Base-by-base conservation (phyloP, 2,113 vertebrate species). In the Procavia capensis region DNA sequence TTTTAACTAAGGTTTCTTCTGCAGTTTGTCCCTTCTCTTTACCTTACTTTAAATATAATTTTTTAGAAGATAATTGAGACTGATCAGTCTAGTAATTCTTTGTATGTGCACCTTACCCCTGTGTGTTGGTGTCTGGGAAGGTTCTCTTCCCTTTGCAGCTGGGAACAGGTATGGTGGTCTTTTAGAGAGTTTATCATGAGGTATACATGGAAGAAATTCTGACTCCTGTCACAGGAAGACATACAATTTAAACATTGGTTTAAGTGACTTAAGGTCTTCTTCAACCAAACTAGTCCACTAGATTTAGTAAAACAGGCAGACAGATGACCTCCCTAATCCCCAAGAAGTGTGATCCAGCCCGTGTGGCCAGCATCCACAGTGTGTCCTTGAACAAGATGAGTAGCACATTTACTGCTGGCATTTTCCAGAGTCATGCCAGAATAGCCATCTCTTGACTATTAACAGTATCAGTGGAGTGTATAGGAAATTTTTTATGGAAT, bases 1-100 rank as follows among this genome's bases (percentile, higher is more conserved):
- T 93, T 76, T 97, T 97, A 96, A 96, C 88, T 5, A 14, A 95
- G 25, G 72, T 85, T 98, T 97, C 93, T 97, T 95, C 88, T 93
- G 63, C 9, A 41, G 11, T 91, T 45, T 66, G 22, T 78, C 36
- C 80, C 5, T 84, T 90, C 84, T 66, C 83, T 75, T 92, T 89
- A 92, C 24, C 54, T 36, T 95, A 93, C 95, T 95, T 96, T 94
- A 96, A 97, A 85, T 76, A 22, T 93, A 90, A 82, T 94, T 36
- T 90, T 80, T 95, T 93, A 91, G 90, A 75, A 93, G 90, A 80
- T 47, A 72, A 22, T 68, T 10, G 41, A 63, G 39, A 36, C 0
- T 79, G 93, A 88, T 31, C 3, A 17, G 41, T 88, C 82, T 70
- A 78, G 74, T 41, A 45, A 68, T 29, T 72, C 25, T 54, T 0